phyloP scores from a whole-genome alignment of 1,140 invertebrate genomes.

The Zaprionus gabonicus region DNA sequence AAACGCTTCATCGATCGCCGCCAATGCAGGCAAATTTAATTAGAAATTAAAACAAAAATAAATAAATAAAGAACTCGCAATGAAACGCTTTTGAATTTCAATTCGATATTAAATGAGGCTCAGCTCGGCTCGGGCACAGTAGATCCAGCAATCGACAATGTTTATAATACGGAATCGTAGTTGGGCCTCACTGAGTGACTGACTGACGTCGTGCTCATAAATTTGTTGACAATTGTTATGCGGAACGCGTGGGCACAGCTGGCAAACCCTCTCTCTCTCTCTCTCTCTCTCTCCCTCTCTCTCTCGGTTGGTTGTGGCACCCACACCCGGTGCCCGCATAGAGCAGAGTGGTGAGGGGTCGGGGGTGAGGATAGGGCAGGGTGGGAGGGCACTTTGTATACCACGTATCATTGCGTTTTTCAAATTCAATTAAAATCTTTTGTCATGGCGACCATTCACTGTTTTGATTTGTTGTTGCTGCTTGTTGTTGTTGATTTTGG shows the following conservation, averaged over 20 bases:
- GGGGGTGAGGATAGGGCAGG: background rate
- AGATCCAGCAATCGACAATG: conserved; percentile 17
- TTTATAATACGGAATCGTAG: conserved; percentile 44
- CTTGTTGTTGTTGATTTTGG: conserved; percentile 25
- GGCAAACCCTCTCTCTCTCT: conserved; percentile 30
- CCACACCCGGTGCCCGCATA: conserved; percentile 22
- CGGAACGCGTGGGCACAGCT: conserved; percentile 69
- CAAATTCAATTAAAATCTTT: conserved; percentile 83
- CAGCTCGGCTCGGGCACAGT: background rate
- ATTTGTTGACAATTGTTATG: conserved; percentile 82
- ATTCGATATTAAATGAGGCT: conserved; percentile 35
- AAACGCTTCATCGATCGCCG: conserved; percentile 43
- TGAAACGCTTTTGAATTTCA: conserved; percentile 50
- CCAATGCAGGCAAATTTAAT: conserved; percentile 43
- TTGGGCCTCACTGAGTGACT: conserved; percentile 35
- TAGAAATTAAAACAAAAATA: conserved; percentile 39
- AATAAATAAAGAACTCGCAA: conserved; percentile 53
- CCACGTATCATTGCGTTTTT: conserved; percentile 79
- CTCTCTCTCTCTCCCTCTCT: conserved; percentile 15
- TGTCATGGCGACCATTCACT: conserved; percentile 59
- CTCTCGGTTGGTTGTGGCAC: background rate
- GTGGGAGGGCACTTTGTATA: conserved; percentile 44
- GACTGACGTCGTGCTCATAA: conserved; percentile 71
- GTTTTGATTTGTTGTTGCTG: conserved; percentile 64
- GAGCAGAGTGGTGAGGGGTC: background rate